These are phyloP conservation scores for Villa cingulata DNA, from an alignment of 2,888 invertebrate species.

Conservation along the genomic window DNA sequence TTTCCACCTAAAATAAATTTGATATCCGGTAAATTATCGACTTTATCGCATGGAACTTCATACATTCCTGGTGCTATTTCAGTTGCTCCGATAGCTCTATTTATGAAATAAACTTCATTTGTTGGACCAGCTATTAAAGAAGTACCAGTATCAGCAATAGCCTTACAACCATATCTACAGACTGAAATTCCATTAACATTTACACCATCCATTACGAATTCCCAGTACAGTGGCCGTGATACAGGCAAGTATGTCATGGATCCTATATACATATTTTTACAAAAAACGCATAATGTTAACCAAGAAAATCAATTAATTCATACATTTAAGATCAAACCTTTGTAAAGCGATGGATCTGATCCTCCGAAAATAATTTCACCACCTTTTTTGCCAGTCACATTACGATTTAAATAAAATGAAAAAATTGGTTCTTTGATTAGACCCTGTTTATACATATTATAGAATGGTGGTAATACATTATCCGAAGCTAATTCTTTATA, in stretches of 20 bases:
- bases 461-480: conserved; percentile 79
- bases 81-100: conserved; percentile 69
- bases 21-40: conserved; percentile 68
- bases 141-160: conserved; percentile 93
- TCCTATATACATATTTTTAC: conserved; percentile 29
- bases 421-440: conserved; percentile 62
- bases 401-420: conserved; percentile 82
- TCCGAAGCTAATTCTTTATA: conserved; percentile 82
- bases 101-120: conserved; percentile 64
- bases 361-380: conserved; percentile 91
- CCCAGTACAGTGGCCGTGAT: conserved; percentile 85
- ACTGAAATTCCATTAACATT: conserved; percentile 42
- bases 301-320: neutral
- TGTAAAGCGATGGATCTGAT: conserved; percentile 81
- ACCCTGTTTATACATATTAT: conserved; percentile 77
- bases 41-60: conserved; percentile 61
- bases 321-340: conserved; percentile 36
- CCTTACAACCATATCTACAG: conserved; percentile 76
- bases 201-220: conserved; percentile 78
- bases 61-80: conserved; percentile 77
- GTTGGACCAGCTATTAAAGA: conserved; percentile 87
- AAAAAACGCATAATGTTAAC: neutral
- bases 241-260: conserved; percentile 83
- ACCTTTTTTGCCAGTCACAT: conserved; percentile 58
- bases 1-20: conserved; percentile 62